Evolutionary conservation across 2,113 vertebrate species (phyloP), one percentile per base, ranked within the genome.

Genomic region (Chamaea fasciata): DNA sequence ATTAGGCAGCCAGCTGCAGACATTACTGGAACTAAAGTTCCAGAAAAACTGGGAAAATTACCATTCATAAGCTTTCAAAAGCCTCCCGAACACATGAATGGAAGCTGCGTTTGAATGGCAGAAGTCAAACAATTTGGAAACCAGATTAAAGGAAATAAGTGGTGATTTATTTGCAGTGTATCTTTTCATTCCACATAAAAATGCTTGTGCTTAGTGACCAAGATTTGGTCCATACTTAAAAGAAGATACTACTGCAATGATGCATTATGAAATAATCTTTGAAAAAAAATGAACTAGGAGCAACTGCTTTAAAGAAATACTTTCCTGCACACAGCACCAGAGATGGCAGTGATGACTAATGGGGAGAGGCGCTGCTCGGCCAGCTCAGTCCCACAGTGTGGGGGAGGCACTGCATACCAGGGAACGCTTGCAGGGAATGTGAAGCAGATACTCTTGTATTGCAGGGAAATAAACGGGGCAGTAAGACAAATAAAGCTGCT

Each of bases 1-100:
- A 92, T 60, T 46, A 95, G 67, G 74, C 83, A 92, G 75, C 37
- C 70, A 95, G 82, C 70, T 90, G 82, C 91, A 91, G 67, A 62
- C n/a, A 62, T 20, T 69, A 55, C 63, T 91, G 82, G 47, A 94
- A 94, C 67, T 55, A 28, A 88, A 93, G 62, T 91, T 92, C 59
- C 92, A 91, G 75, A 88, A 92, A 87, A 95, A 82, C 60, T 47
- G 44, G 39, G 68, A 83, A 94, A 97, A 90, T 73, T 79, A 92
- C 46, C 47, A 84, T 87, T 91, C 82, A 73, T 55, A 79, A 39
- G 46, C 47, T 78, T 94, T 93, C 89, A 75, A 87, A 88, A 76
- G 84, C 76, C 87, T 83, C 39, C 59, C 0, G 0, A 95, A 80
- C n/a, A 87, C 2, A 3, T 83, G 92, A 95, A 95, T 68, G 23